Percentiles rank a stretch among this genome's conserved stretches.
Conservation (phyloP, 2,797 vertebrate species). For the Sparidentex hasta region DNA sequence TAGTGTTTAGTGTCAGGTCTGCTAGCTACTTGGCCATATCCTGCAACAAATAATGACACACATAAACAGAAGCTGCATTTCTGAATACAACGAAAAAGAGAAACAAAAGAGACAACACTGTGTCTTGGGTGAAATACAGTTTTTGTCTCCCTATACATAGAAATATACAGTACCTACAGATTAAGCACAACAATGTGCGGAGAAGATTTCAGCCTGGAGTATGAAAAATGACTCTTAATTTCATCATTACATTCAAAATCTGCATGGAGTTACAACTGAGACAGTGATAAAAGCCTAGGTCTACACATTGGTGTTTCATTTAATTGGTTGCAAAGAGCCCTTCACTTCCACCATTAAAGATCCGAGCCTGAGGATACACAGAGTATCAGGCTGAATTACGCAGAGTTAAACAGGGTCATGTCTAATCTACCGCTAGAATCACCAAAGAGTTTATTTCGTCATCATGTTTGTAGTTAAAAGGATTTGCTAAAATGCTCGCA, state of each 20-base stretch:
- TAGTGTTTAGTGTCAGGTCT: not conserved
- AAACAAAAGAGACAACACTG: not conserved
- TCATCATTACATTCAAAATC: conserved; percentile 57
- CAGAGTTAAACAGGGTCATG: conserved; percentile 57
- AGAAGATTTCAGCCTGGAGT: conserved; percentile 2
- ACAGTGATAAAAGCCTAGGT: conserved; percentile 51
- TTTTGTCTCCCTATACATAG: not conserved
- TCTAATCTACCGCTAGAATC: conserved; percentile 45
- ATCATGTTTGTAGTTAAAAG: conserved; percentile 62
- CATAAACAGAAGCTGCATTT: not conserved
- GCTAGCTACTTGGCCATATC: not conserved
- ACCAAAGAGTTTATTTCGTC: conserved; percentile 55
- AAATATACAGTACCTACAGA: too few relatives aligned
- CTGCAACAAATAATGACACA: not conserved
- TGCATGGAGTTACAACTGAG: conserved; percentile 40
- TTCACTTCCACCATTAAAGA: conserved; percentile 65
- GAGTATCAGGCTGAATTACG: conserved; percentile 49
- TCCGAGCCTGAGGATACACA: conserved; percentile 51
- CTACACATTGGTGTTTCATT: conserved; percentile 46
- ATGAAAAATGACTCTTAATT: conserved; percentile 55
- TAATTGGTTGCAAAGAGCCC: conserved; percentile 76
- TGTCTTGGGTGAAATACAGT: not conserved
- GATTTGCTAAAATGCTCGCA: conserved; percentile 51
- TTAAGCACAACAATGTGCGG: not conserved
- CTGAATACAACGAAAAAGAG: not conserved